A percentile compares a stretch with the other conserved stretches of the same genome.
These are phyloP conservation scores for Chironex yamaguchii DNA, from an alignment of 30 jellyfish, hydroid and myxozoan species.

Conservation along the genomic window DNA sequence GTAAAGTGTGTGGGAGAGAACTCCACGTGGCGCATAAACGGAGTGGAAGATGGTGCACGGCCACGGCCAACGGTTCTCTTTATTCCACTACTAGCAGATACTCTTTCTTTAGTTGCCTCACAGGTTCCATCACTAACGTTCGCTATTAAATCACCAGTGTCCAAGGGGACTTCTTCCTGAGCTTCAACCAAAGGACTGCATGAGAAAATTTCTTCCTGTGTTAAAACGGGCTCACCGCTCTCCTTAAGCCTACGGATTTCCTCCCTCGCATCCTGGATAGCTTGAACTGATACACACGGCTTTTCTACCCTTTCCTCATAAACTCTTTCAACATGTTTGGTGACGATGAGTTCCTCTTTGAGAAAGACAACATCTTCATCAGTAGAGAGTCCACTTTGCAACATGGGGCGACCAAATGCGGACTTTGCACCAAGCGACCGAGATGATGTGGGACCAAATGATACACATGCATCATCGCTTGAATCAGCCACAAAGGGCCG, in stretches of 20 bases:
- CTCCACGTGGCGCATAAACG: background rate
- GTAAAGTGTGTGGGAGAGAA: background rate
- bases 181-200: background rate
- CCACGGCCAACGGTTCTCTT: background rate
- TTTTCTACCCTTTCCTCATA: background rate
- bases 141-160: background rate
- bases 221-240: background rate
- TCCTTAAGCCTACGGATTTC: background rate
- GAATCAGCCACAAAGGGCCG: too few relatives aligned
- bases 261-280: background rate
- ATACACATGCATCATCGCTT: too few relatives aligned
- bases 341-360: background rate
- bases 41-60: background rate
- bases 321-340: background rate
- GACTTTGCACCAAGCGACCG: too few relatives aligned
- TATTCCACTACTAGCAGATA: background rate
- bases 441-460: too few relatives aligned
- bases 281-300: background rate
- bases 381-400: background rate
- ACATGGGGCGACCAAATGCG: too few relatives aligned
- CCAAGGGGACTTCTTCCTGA: background rate
- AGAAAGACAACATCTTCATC: background rate
- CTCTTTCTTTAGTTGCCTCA: background rate
- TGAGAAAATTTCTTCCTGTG: background rate
- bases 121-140: background rate